These are phyloP conservation scores for Gryon sp. DNA, from an alignment of 1,140 invertebrate genomes.

Conservation along the genomic window DNA sequence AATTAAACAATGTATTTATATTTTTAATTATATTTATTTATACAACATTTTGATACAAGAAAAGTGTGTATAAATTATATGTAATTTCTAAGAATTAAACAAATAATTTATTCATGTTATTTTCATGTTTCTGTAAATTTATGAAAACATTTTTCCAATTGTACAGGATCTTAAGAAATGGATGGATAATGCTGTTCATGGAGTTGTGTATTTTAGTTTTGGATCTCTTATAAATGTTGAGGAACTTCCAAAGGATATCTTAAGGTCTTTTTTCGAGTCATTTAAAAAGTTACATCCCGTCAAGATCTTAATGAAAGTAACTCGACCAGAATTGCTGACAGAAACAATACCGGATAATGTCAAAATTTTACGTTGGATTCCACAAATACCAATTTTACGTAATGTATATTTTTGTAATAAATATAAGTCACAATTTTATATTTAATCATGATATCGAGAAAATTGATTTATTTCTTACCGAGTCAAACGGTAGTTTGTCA, in stretches of 20 bases:
- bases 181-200: slow-evolving; percentile 83
- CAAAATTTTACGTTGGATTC: slow-evolving; percentile 82
- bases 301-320: slow-evolving; percentile 61
- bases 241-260: slow-evolving; percentile 79
- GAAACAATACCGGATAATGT: slow-evolving; percentile 80
- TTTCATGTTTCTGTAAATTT: no score
- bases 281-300: slow-evolving; percentile 61
- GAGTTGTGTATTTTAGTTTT: slow-evolving; percentile 86
- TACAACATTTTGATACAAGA: no score
- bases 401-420: slow-evolving; percentile 6
- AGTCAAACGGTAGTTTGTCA: no score
- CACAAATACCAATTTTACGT: slow-evolving; percentile 83
- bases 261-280: slow-evolving; percentile 40
- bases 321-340: slow-evolving; percentile 64
- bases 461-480: not conserved
- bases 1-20: no score
- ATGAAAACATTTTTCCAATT: no score
- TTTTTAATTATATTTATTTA: no score
- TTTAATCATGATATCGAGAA: no score
- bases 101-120: no score
- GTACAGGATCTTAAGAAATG: slow-evolving; percentile 83
- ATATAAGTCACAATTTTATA: no score
- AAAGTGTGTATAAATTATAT: no score
- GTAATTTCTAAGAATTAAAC: no score
- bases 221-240: slow-evolving; percentile 83